phyloP scores from a whole-genome alignment of 1,140 invertebrate species.

The Calycopis cecrops region DNA sequence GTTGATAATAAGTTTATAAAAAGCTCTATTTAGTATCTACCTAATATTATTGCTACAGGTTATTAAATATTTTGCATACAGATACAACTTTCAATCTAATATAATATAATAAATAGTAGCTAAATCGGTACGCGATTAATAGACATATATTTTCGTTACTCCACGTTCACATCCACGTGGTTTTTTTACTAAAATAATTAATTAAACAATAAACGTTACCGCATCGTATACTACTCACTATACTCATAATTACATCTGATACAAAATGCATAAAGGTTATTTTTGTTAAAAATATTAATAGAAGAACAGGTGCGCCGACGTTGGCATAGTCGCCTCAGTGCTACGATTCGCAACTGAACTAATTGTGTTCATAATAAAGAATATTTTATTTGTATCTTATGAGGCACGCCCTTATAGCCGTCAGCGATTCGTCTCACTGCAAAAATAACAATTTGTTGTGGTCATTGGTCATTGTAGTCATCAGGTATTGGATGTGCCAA shows the following conservation, averaged over 20 bases:
- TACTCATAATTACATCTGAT: slow-evolving; percentile 12
- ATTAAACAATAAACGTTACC: slow-evolving; percentile 5
- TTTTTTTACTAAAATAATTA: slow-evolving; percentile 10
- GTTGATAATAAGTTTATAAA: too few species aligned
- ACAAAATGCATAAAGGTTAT: slow-evolving; percentile 40
- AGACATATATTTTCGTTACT: too few species aligned
- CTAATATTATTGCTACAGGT: too few species aligned
- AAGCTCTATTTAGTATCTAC: too few species aligned
- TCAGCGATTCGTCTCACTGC: slow-evolving; percentile 25
- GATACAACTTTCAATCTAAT: too few species aligned
- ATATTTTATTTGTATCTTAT: slow-evolving; percentile 51
- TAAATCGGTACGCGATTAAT: too few species aligned
- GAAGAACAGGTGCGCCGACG: slow-evolving; percentile 56
- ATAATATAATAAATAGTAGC: too few species aligned
- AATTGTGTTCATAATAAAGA: slow-evolving; percentile 59
- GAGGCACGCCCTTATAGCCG: slow-evolving; percentile 28
- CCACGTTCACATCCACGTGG: too few species aligned
- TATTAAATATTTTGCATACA: too few species aligned
- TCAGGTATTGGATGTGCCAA: slow-evolving; percentile 47
- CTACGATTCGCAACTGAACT: slow-evolving; percentile 53
- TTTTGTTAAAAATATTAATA: slow-evolving; percentile 69
- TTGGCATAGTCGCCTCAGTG: slow-evolving; percentile 47
- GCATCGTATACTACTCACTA: slow-evolving; percentile 4
- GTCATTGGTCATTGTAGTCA: slow-evolving; percentile 41
- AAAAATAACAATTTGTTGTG: slow-evolving; percentile 33